Conservation (phyloP, 2,888 invertebrate species). For the Eremobia ochroleuca region DNA sequence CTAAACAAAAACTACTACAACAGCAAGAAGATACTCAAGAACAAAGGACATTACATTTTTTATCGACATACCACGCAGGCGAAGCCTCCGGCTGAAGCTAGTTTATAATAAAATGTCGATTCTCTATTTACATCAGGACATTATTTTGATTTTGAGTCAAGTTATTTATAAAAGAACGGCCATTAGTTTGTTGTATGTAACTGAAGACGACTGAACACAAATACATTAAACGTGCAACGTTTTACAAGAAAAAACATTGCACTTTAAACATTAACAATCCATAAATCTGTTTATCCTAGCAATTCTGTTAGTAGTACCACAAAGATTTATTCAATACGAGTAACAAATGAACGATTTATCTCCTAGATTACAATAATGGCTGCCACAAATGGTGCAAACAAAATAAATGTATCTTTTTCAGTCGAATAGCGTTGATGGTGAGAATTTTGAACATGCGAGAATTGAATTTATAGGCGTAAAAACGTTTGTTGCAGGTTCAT, state of each 20-base stretch:
- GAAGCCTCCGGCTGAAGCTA: not conserved
- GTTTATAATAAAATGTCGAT: not conserved
- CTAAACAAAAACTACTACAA: too few relatives aligned
- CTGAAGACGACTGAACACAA: not conserved
- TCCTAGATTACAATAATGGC: conserved; percentile 72
- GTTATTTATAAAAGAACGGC: not conserved
- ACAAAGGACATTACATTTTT: not conserved
- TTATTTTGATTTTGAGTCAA: not conserved
- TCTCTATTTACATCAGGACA: not conserved
- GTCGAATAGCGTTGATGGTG: conserved; percentile 32
- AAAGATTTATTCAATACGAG: conserved; percentile 67
- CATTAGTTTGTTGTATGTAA: not conserved
- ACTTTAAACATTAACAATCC: conserved; percentile 48
- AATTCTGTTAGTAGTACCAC: conserved; percentile 50
- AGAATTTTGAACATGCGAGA: conserved; percentile 14
- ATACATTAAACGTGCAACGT: conserved; percentile 34
- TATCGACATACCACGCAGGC: not conserved
- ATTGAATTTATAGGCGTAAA: conserved; percentile 10
- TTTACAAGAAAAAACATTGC: conserved; percentile 45
- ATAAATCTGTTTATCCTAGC: conserved; percentile 60
- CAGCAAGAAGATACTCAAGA: too few relatives aligned
- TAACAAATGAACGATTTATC: conserved; percentile 74
- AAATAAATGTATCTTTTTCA: conserved; percentile 66
- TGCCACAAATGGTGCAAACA: conserved; percentile 67
- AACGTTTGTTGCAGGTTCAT: not conserved